Evolutionary conservation across 2,113 vertebrate species (phyloP), one percentile per base, ranked within the genome.

Genomic region (Myotis lucifugus): DNA sequence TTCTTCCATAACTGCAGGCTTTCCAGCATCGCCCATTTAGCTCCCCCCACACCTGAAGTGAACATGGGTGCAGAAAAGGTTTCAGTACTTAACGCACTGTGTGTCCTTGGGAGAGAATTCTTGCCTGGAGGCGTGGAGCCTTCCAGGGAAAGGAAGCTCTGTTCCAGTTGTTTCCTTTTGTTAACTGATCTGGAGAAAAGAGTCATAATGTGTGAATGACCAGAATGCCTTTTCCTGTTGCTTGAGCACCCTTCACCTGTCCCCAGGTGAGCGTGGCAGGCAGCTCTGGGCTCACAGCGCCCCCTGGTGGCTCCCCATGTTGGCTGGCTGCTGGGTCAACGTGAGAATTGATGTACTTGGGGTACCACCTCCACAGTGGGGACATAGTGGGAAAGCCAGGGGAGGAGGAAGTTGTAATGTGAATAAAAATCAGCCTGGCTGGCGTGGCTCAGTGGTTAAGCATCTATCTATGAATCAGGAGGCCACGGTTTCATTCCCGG

Each of bases 11-110:
- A 3, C 32, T 17, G 8, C 29, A 10, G 9, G 59, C 8, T 2
- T 18, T 5, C 46, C 0, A 7, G 8, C n/a, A 6, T 6, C 14
- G 25, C 10, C n/a, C 5, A 2, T 2, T 12, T 5, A 6, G 14
- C 27, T 0, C 56, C 15, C 8, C 8, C 14, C 34, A 6, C 32
- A 1, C 14, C 40, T 6, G 2, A 42, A 42, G 25, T 1, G 72
- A 46, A 29, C 42, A 29, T 29, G 23, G 15, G 50, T 29, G 18
- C 34, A 5, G 34, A 7, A 9, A 11, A 32, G 4, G 0, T 6
- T 3, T 37, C 17, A 42, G 17, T n/a, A 2, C 27, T 61, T 29
- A 64, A 64, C 1, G 10, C 25, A 2, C 2, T 19, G 34, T 29
- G 15, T 27, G 82, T 42, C 70, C 54, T 29, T 40, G 59, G 72